phyloP scores from a whole-genome alignment of 1,140 invertebrate species.

The Eriocheir sinensis region DNA sequence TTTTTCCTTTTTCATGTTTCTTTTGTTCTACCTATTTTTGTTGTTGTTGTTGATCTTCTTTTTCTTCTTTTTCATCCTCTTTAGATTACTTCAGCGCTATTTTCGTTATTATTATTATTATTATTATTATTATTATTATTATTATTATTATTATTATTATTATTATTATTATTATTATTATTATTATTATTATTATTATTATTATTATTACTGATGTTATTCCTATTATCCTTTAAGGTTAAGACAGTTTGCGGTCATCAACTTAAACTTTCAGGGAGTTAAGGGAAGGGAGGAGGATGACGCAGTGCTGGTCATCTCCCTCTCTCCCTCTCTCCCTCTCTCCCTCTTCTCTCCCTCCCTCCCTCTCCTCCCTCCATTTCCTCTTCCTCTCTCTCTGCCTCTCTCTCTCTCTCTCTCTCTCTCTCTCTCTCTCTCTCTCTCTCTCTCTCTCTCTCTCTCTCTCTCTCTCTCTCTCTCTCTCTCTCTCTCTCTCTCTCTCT shows the following conservation, averaged over 20 bases:
- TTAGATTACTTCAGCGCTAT: neutral
- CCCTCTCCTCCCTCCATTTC: neutral
- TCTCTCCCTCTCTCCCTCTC: neutral
- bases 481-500: neutral
- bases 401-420: slow-evolving; percentile 3
- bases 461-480: neutral
- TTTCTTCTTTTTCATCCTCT: too few relatives aligned
- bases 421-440: slow-evolving; percentile 25
- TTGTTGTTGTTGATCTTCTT: neutral
- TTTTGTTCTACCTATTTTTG: neutral
- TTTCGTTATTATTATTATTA: slow-evolving; percentile 42
- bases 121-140: slow-evolving; percentile 41
- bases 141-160: slow-evolving; percentile 28
- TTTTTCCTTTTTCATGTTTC: neutral
- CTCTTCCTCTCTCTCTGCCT: neutral
- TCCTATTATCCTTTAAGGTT: too few relatives aligned
- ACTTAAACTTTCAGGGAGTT: too few relatives aligned
- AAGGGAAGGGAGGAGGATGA: too few relatives aligned
- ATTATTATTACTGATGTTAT: slow-evolving; percentile 5
- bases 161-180: slow-evolving; percentile 19
- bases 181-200: neutral
- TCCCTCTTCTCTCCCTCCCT: neutral
- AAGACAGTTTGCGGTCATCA: too few relatives aligned
- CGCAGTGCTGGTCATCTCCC: neutral
- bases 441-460: slow-evolving; percentile 24